Conservation (phyloP, 2,797 vertebrate species). For the Meda fulgida region DNA sequence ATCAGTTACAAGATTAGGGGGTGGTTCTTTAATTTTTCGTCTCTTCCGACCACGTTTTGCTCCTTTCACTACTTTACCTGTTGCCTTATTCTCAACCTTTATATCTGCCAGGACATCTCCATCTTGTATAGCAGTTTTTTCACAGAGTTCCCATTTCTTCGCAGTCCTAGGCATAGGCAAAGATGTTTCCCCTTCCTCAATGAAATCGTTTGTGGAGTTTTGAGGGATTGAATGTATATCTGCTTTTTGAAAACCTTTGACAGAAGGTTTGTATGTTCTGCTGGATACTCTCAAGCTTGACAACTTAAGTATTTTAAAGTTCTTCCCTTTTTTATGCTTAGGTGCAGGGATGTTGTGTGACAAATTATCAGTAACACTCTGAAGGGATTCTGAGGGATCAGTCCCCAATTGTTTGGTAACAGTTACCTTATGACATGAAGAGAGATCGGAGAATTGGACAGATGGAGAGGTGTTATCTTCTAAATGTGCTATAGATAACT, state of each 20-base stretch:
- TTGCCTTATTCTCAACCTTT: background rate
- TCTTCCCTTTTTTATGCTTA: slow-evolving; percentile 11
- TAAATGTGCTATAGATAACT: background rate
- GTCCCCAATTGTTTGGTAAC: background rate
- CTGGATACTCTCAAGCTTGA: slow-evolving; percentile 29
- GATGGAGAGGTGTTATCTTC: slow-evolving; percentile 3
- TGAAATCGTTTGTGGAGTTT: background rate
- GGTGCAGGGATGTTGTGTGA: background rate
- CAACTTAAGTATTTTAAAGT: background rate
- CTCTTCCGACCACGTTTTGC: slow-evolving; percentile 32
- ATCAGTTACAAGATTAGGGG: background rate
- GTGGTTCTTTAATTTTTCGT: slow-evolving; percentile 1
- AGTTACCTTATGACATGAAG: background rate
- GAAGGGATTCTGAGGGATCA: background rate
- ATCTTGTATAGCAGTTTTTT: background rate
- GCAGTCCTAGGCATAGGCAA: background rate
- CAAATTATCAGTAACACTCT: background rate
- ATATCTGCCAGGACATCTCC: background rate
- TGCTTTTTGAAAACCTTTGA: background rate
- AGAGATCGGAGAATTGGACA: background rate
- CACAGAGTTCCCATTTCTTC: background rate
- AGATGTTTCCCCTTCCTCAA: background rate
- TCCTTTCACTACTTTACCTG: background rate
- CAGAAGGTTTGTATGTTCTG: background rate
- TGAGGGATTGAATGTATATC: background rate